phyloP scores from a whole-genome alignment of 2,888 invertebrate genomes.

The Spilarctia lutea region DNA sequence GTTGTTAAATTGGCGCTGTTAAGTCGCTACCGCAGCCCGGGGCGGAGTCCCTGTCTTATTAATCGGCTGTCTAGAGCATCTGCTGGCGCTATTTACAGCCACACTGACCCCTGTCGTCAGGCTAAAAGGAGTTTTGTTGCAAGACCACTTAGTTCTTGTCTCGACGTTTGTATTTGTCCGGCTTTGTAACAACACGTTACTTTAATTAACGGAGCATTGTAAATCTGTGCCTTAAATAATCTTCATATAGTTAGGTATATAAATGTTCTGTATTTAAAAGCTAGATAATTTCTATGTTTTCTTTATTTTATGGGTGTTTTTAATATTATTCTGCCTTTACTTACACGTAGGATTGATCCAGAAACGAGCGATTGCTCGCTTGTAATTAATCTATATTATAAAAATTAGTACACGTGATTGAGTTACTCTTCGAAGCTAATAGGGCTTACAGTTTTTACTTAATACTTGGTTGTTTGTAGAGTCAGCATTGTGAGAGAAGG shows the following conservation, averaged over 20 bases:
- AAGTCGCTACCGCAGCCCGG: conserved; percentile 67
- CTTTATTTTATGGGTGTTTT: not conserved
- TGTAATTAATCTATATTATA: not conserved
- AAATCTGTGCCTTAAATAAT: conserved; percentile 31
- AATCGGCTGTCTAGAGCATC: conserved; percentile 85
- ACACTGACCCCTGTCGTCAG: conserved; percentile 75
- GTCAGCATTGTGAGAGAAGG: too few species aligned
- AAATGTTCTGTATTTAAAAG: not conserved
- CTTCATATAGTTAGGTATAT: not conserved
- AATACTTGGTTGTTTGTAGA: not conserved
- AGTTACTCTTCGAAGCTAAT: not conserved
- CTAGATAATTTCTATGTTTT: not conserved
- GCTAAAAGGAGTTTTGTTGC: conserved; percentile 63
- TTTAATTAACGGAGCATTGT: conserved; percentile 46
- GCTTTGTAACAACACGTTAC: conserved; percentile 48
- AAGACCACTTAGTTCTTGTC: conserved; percentile 68
- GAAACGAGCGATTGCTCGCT: not conserved
- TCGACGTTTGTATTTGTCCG: conserved; percentile 60
- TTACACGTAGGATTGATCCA: not conserved
- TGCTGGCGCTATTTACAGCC: conserved; percentile 75
- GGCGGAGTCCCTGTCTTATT: conserved; percentile 80
- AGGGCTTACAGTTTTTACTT: not conserved
- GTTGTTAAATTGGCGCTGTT: conserved; percentile 73
- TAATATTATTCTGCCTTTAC: not conserved
- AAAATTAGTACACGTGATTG: not conserved